Evolutionary conservation across 2,888 invertebrate genomes (phyloP), one percentile per base, ranked within the genome.

Genomic region (Drosophila conformis): DNA sequence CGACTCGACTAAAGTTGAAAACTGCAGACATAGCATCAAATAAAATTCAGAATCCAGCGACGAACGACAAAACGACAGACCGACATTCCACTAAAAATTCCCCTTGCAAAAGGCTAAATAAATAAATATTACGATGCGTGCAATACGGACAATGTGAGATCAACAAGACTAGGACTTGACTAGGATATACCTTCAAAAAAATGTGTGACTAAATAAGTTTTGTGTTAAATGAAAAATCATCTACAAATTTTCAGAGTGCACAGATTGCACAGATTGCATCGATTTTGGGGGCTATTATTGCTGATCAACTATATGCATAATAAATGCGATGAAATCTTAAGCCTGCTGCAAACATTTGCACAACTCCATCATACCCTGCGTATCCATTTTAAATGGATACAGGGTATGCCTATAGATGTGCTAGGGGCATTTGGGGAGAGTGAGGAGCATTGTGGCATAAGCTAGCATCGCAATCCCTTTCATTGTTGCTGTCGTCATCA

Each of bases 11-110:
- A 62, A 64, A 69, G 83, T 77, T 63, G 66, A 88, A 90, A 87
- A 88, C 72, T 90, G 86, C 86, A 88, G 89, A 90, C 90, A 86
- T 75, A 77, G 83, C 90, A 89, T 71, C 81, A 87, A 87, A 89
- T 80, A 87, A 78, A 79, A 60, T 70, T 81, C 53, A 78, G 57
- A 49, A 48, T 15, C 42, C 67, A 57, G 33, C 63, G 57, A 36
- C 63, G 46, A 66, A 68, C 53, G 64, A 33, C 51, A 49, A 57
- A 57, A 35, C 48, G 51, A 54, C 53, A 33, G 51, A 38, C 2
- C 25, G 53, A 69, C 46, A 51, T 70, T 82, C 52, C 65, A 61
- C 66, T 69, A 64, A 73, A 85, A 81, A 78, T 83, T 75, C 82
- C 69, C 61, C 71, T 71, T 42, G 78, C 66, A 83, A 75, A 76